Percentiles rank a stretch among this genome's conserved stretches.
phyloP scores from a whole-genome alignment of 2,797 vertebrate genomes.

The Ctenosaura bakeri region DNA sequence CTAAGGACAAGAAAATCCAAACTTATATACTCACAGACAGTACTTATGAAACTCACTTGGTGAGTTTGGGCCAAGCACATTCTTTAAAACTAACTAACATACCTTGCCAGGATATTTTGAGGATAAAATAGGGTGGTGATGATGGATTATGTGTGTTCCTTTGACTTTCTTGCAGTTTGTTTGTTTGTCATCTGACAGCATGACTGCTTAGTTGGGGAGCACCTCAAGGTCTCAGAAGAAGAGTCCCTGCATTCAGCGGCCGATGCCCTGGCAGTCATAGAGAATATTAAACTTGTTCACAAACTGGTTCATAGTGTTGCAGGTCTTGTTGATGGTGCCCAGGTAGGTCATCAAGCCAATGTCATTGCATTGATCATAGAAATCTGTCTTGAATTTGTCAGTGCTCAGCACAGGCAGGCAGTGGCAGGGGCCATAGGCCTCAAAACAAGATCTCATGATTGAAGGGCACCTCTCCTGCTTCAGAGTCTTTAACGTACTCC shows the following conservation, averaged over 20 bases:
- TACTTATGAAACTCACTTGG: neutral
- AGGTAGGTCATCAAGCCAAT: conserved; percentile 96
- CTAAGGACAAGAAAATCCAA: no score
- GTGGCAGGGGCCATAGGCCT: conserved; percentile 93
- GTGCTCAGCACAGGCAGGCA: conserved; percentile 95
- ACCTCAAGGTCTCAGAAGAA: no score
- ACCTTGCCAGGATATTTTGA: neutral
- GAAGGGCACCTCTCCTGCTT: conserved; percentile 93
- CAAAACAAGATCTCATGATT: conserved; percentile 94
- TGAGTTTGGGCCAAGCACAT: neutral
- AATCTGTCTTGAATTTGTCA: conserved; percentile 93
- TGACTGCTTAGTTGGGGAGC: no score
- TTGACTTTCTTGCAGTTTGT: neutral
- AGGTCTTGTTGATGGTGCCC: conserved; percentile 94
- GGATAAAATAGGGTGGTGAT: neutral
- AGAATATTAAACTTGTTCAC: conserved; percentile 97
- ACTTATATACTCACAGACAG: neutral
- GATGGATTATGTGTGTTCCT: neutral
- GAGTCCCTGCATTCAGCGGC: no score
- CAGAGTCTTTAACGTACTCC: conserved; percentile 92
- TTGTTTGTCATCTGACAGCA: conserved; percentile 79
- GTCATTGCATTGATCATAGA: conserved; percentile 97
- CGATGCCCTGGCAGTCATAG: conserved; percentile 85
- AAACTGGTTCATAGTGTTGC: conserved; percentile 98
- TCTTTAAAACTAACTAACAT: neutral